phyloP scores from a whole-genome alignment of 2,888 invertebrate species.

The Xestia c-nigrum region DNA sequence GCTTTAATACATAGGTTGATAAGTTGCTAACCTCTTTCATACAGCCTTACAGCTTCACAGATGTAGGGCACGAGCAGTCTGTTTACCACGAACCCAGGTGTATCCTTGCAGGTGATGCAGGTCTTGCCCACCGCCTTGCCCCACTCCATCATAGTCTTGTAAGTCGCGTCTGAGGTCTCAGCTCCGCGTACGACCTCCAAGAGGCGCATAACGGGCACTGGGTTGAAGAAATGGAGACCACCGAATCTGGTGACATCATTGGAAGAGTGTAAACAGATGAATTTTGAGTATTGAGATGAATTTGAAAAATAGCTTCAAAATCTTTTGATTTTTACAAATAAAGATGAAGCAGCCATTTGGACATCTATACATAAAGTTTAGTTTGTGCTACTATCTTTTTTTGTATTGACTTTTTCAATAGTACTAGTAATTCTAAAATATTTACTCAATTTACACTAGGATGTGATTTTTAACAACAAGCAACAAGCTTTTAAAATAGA shows the following conservation, averaged over 20 bases:
- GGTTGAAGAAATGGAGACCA: slow-evolving; percentile 98
- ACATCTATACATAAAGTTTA: background rate
- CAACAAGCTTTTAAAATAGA: too few species aligned
- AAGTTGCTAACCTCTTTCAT: slow-evolving; percentile 92
- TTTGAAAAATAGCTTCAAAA: too few species aligned
- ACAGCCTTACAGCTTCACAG: slow-evolving; percentile 95
- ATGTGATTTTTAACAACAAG: too few species aligned
- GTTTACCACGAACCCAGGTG: slow-evolving; percentile 98
- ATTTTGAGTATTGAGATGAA: too few species aligned
- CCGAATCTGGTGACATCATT: slow-evolving; percentile 89
- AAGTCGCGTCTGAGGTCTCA: slow-evolving; percentile 95
- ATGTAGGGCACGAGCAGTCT: slow-evolving; percentile 96
- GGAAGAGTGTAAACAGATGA: background rate
- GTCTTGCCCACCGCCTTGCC: slow-evolving; percentile 95
- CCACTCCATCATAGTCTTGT: slow-evolving; percentile 93
- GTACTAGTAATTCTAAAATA: background rate
- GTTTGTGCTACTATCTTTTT: background rate
- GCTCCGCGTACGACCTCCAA: slow-evolving; percentile 95
- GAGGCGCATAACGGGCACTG: slow-evolving; percentile 97
- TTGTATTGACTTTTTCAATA: background rate
- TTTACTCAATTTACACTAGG: background rate
- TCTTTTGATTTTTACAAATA: too few species aligned
- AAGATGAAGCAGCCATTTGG: too few species aligned
- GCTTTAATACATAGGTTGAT: background rate
- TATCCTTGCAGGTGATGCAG: slow-evolving; percentile 97